phyloP scores from a whole-genome alignment of 2,113 vertebrate genomes.

The Carassius gibelio region DNA sequence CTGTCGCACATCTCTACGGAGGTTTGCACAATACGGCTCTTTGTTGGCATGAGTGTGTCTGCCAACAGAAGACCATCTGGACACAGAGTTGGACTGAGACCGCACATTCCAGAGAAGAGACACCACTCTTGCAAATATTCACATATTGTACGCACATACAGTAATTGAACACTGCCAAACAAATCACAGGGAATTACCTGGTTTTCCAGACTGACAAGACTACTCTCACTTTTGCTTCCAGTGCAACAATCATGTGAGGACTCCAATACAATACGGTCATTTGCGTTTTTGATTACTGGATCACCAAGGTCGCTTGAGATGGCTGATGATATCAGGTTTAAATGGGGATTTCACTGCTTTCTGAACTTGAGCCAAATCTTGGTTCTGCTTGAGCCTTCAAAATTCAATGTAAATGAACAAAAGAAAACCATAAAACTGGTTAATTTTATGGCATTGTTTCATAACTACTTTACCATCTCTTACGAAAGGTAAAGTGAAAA shows the following conservation, averaged over 20 bases:
- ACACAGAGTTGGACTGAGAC: constrained; percentile 23
- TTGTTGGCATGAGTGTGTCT: constrained; percentile 26
- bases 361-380: background rate
- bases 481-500: background rate
- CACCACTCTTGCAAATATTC: background rate
- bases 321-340: background rate
- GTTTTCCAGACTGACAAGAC: background rate
- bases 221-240: background rate
- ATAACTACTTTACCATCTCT: background rate
- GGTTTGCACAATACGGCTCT: constrained; percentile 6
- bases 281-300: background rate
- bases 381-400: no score
- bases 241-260: background rate
- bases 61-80: constrained; percentile 42
- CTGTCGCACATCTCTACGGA: background rate
- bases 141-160: background rate
- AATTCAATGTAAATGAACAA: background rate
- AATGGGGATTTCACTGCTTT: background rate
- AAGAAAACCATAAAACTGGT: background rate
- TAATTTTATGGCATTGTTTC: background rate
- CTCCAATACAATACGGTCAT: background rate
- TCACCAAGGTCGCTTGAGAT: background rate
- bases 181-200: background rate
- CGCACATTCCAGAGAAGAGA: constrained; percentile 23
- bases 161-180: background rate